Evolutionary conservation across 2,797 vertebrate species (phyloP).

Genomic region (Lophotriccus pileatus): DNA sequence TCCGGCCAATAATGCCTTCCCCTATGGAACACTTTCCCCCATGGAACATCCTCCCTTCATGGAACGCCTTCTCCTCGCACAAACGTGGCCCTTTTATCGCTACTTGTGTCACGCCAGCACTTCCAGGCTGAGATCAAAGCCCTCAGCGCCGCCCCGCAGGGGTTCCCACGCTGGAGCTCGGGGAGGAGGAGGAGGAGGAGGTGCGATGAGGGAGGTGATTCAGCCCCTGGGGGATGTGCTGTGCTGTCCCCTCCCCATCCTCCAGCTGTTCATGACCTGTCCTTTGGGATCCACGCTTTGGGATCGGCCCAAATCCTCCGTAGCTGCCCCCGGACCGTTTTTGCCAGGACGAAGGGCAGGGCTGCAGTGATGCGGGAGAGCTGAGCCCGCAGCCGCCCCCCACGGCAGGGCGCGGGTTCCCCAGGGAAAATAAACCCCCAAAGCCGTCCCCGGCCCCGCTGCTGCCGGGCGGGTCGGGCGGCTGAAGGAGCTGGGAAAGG

Average conservation of each 20-base stretch:
- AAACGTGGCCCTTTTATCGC: not conserved
- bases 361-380: not conserved
- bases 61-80: not conserved
- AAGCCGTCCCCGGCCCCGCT: fast-evolving
- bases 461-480: fast-evolving
- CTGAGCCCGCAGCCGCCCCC: fast-evolving
- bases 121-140: not conserved
- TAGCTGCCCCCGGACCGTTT: fast-evolving
- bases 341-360: not conserved
- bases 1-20: not conserved
- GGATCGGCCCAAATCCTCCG: fast-evolving
- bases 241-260: not conserved
- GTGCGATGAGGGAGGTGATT: fast-evolving
- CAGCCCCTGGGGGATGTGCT: not conserved
- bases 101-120: not conserved
- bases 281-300: not conserved
- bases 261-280: not conserved
- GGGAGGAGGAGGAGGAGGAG: not conserved
- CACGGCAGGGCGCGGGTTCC: not conserved
- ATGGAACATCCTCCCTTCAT: not conserved
- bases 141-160: fast-evolving
- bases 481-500: not conserved
- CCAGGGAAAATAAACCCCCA: not conserved
- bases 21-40: not conserved
- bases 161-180: not conserved